phyloP scores from a whole-genome alignment of 2,113 vertebrate genomes.

The Mastomys coucha region DNA sequence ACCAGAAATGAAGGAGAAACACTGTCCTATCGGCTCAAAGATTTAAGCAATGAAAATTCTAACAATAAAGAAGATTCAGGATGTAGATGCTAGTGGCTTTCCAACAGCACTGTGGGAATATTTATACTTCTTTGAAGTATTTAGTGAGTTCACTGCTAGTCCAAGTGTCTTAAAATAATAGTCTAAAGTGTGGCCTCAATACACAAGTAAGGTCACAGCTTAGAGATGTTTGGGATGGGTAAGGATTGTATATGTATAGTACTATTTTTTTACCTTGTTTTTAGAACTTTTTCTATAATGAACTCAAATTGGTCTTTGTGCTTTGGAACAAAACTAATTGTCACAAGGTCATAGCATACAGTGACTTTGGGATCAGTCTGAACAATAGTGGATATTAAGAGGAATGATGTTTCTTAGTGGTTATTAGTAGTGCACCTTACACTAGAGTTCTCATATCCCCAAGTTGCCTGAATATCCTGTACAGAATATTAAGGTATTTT shows the following conservation, averaged over 20 bases:
- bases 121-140: not conserved
- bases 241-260: fast-evolving
- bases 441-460: not conserved
- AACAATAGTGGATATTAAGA: not conserved
- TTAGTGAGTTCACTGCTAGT: slow-evolving; percentile 30
- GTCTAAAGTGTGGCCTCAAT: not conserved
- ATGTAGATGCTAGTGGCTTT: not conserved
- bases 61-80: not conserved
- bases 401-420: not conserved
- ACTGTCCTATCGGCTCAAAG: slow-evolving; percentile 12
- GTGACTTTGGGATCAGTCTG: not conserved
- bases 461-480: not conserved
- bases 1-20: slow-evolving; percentile 49
- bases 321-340: not conserved
- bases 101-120: slow-evolving; percentile 32
- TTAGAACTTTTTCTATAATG: not conserved
- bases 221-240: not conserved
- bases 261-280: not conserved
- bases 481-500: not conserved
- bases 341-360: not conserved
- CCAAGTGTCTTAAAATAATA: slow-evolving; percentile 12
- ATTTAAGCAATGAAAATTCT: not conserved
- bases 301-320: not conserved
- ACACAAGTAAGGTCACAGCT: not conserved
- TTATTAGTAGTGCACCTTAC: not conserved